Evolutionary conservation across 2,888 invertebrate genomes (phyloP).

Genomic region (Xestia sexstrigata): DNA sequence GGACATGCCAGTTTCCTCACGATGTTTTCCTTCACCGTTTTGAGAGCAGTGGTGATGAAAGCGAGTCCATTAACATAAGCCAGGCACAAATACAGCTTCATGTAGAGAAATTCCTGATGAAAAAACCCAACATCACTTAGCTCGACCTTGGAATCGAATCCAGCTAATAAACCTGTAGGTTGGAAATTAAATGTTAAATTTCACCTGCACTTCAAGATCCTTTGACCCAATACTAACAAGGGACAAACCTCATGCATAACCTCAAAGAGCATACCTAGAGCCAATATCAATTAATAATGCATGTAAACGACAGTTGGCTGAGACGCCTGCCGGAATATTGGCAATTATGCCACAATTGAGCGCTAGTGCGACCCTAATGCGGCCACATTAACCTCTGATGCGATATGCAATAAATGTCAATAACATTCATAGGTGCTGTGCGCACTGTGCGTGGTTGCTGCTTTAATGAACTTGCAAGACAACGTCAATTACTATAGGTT

Average conservation of each 20-base stretch:
- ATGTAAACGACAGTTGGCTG: constrained; percentile 66
- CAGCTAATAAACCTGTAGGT: neutral
- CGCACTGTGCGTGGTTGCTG: neutral
- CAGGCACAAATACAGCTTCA: neutral
- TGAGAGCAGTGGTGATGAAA: too few relatives aligned
- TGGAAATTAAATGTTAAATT: too few relatives aligned
- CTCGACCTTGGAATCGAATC: neutral
- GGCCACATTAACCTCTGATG: constrained; percentile 58
- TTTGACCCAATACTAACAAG: neutral
- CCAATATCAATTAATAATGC: constrained; percentile 69
- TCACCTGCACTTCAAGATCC: neutral
- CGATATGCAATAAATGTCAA: constrained; percentile 46
- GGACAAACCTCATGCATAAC: neutral
- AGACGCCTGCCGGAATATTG: constrained; percentile 62
- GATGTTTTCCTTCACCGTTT: too few relatives aligned
- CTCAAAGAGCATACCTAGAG: neutral
- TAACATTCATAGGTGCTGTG: constrained; percentile 33
- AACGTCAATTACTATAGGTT: neutral
- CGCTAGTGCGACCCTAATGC: constrained; percentile 50
- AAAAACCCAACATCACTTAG: neutral
- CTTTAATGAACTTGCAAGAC: neutral
- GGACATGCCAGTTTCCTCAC: too few relatives aligned
- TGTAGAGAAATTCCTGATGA: neutral
- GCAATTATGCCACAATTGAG: constrained; percentile 66
- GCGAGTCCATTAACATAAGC: neutral